These are phyloP conservation scores for Myopa tessellatipennis DNA, from an alignment of 2,888 invertebrate species.

Conservation along the genomic window DNA sequence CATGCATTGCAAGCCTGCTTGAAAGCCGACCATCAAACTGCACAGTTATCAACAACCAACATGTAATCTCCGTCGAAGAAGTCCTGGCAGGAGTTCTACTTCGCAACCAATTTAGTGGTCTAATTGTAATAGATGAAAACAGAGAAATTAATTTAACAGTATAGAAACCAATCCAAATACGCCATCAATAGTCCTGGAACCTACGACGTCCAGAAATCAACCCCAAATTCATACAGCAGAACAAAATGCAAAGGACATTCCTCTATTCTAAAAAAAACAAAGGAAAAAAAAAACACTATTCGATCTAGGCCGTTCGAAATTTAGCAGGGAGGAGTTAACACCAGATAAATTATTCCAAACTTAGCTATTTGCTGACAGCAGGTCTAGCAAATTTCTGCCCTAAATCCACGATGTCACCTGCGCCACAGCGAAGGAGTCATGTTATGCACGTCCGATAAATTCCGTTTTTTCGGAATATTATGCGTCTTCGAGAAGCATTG, in stretches of 20 bases:
- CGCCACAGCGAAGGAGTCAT: no score
- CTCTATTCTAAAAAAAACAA: no score
- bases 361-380: no score
- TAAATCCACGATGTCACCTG: no score
- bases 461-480: no score
- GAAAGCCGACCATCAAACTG: slow-evolving; percentile 39
- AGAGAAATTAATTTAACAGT: not conserved
- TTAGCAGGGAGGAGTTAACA: slow-evolving; percentile 27
- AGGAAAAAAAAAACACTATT: not conserved
- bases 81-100: no score
- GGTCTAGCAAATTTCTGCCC: no score
- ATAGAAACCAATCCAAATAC: not conserved
- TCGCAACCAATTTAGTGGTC: slow-evolving; percentile 42
- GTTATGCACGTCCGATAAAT: no score
- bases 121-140: slow-evolving; percentile 16
- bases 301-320: slow-evolving; percentile 35
- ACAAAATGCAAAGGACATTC: not conserved
- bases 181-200: not conserved
- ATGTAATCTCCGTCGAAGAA: no score
- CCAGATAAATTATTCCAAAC: no score
- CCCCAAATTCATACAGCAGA: not conserved
- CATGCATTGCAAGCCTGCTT: slow-evolving; percentile 14
- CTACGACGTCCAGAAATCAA: no score
- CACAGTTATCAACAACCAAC: slow-evolving; percentile 27
- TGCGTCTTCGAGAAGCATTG: no score